Base-by-base conservation (phyloP, 1,140 invertebrate genomes). In the Coelopa frigida region DNA sequence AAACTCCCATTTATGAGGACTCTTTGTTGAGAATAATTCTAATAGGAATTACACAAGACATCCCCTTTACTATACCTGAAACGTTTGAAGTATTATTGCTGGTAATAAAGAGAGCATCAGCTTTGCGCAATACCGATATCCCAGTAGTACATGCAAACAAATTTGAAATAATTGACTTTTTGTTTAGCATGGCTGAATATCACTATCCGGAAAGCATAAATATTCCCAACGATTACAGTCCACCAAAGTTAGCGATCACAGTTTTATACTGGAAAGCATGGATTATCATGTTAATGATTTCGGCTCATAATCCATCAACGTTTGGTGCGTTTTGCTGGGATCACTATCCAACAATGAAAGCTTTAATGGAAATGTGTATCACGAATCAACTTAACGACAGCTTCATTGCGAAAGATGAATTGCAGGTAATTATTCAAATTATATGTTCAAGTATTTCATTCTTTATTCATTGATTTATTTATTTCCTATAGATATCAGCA, bases 281-380 rank as follows among this genome's bases (percentile, higher is more conserved):
- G 94, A 75, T 85, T 23, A 85, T 96, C 59, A 72, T 98, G 44
- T 73, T 94, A 5, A 87, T 96, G 63, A 72, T 97, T 37, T 82
- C 86, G 24, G 91, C 91, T 7, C 92, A 95, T 67, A 97, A 97
- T 80, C 91, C 94, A 1, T 72, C 76, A 0, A 81, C 80, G 12
- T 91, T 96, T 72, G 94, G 94, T 3, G 78, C 79, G 49, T 72
- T 84, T 37, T 89, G 84, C 20, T 96, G 92, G 84, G 81, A 86
- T 56, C 84, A 84, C 50, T 97, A 95, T 74, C 90, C 93, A n/a
- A 96, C 87, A 37, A 75, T 98, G 39, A 78, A 88, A 55, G 84
- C 83, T 48, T 75, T 98, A 32, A 96, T 97, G 78, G 93, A 98
- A 76, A 94, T 94, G 85, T 94, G 91, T 57, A 97, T 98, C 57